Percentiles rank a stretch among this genome's conserved stretches.
phyloP scores from a whole-genome alignment of 2,797 vertebrate genomes.

The Linurgus olivaceus region DNA sequence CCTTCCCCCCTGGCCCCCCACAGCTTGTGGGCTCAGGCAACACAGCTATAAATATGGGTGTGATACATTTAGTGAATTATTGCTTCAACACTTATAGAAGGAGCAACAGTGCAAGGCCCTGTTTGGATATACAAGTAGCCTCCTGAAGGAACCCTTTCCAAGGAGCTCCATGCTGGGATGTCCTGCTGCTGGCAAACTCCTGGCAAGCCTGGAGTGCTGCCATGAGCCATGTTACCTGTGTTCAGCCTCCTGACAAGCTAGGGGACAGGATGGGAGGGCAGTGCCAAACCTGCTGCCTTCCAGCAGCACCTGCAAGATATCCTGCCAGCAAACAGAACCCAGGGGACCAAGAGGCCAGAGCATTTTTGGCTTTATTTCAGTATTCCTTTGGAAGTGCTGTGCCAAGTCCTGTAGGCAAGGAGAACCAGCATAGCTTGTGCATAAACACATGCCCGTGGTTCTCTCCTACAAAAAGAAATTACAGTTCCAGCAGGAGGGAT shows the following conservation, averaged over 20 bases:
- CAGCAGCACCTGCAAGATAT: neutral
- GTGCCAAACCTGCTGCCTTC: neutral
- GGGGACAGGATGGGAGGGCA: neutral
- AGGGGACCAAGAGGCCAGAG: neutral
- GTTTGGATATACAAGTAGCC: neutral
- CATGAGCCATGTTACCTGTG: neutral
- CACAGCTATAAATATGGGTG: neutral
- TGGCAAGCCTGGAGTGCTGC: neutral
- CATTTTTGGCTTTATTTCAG: neutral
- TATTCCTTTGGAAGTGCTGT: neutral
- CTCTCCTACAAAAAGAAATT: neutral
- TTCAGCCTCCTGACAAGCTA: neutral
- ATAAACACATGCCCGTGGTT: neutral
- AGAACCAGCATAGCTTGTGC: neutral
- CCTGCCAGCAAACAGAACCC: neutral
- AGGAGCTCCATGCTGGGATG: neutral
- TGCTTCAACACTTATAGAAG: neutral
- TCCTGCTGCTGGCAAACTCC: neutral
- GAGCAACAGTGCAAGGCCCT: neutral
- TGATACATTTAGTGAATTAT: neutral
- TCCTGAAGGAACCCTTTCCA: neutral
- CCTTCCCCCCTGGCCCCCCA: fast-evolving
- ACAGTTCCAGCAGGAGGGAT: neutral
- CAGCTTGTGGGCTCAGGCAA: neutral
- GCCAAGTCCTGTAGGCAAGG: neutral